Evolutionary conservation across 1,140 invertebrate species (phyloP), one percentile per base, ranked within the genome.

Genomic region (Euwallacea similis): DNA sequence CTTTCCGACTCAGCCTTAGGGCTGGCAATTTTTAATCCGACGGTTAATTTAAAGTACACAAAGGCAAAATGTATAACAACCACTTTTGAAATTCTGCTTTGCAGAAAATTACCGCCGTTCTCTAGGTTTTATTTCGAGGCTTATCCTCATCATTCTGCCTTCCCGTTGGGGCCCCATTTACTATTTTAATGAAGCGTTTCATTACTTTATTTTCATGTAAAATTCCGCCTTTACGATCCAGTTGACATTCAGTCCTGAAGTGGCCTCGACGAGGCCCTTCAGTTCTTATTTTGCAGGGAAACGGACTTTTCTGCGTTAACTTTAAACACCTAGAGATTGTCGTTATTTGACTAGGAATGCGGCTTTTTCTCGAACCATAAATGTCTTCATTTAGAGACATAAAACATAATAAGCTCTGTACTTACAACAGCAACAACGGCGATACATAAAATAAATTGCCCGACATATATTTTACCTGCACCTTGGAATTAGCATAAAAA

Each of bases 171-270:
- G 61, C 47, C 42, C 61, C 53, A 50, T 70, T 64, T 62, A 70
- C 69, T 70, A 70, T 70, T 70, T 70, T 70, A 70, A 70, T 64
- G 69, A 64, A 64, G 46, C 69, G 61, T 70, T 70, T 70, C 61
- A 70, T 70, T 70, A 65, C 60, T 42, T 70, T 64, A 70, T 70
- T 70, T 64, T 70, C 59, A 70, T 70, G 64, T 63, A 64, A 70
- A 70, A 70, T 64, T 33, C 16, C 61, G 59, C 54, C 15, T 41
- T 65, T 65, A 33, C 60, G 61, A 64, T 50, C 47, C 54, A 55
- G 53, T 46, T 70, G 69, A 70, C 61, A 70, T 70, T 64, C 58
- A 64, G 69, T 64, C 47, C 11, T 47, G 50, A n/a, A 50, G 50
- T 58, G 59, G 6, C 54, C 69, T 64, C 61, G 55, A 46, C 53